Conservation (phyloP, 2,113 vertebrate genomes). For the Sander vitreus region DNA sequence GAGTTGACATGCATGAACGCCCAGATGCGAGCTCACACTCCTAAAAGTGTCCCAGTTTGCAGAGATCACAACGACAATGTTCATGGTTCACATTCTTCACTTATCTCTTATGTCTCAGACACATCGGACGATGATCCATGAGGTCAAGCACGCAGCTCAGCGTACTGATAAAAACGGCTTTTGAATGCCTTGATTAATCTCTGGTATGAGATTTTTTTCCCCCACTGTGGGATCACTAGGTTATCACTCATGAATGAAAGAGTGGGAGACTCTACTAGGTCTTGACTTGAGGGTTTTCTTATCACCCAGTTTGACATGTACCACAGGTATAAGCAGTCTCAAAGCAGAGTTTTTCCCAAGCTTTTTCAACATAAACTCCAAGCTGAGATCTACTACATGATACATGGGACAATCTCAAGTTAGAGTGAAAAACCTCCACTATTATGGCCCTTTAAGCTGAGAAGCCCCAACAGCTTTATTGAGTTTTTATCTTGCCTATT, state of each 20-base stretch:
- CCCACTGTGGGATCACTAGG: conserved; percentile 5
- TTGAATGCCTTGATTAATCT: conserved; percentile 61
- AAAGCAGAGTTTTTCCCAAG: background rate
- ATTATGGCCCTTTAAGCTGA: background rate
- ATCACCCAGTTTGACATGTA: background rate
- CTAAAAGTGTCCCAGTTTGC: background rate
- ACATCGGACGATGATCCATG: conserved; percentile 18
- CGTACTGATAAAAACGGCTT: conserved; percentile 44
- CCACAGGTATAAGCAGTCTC: too few species aligned
- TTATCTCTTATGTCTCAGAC: background rate
- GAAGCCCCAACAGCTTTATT: background rate
- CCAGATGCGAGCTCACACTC: background rate
- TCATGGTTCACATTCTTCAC: background rate
- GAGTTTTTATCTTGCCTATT: conserved; percentile 6
- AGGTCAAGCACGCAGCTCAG: conserved; percentile 39
- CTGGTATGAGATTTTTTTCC: conserved; percentile 25
- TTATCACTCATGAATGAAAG: conserved; percentile 28
- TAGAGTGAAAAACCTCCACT: background rate
- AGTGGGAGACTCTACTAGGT: background rate
- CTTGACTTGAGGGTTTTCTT: conserved; percentile 3
- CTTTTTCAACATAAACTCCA: background rate
- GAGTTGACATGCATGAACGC: background rate
- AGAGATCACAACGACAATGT: conserved; percentile 5
- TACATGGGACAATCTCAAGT: background rate
- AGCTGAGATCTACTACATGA: background rate